Conservation (phyloP, 1,140 invertebrate genomes). For the Drosophila murphyi region DNA sequence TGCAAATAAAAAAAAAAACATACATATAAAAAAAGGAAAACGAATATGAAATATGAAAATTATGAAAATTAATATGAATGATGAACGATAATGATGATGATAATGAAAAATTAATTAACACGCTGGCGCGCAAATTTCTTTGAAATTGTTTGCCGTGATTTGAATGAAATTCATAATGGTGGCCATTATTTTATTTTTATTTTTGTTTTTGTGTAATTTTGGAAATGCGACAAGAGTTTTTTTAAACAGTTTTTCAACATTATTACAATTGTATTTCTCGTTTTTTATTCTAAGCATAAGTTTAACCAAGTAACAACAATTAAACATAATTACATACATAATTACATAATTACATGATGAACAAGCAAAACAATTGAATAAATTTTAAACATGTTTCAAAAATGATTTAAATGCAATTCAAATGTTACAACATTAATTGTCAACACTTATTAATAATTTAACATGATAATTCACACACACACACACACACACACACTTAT, state of each 20-base stretch:
- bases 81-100: background rate
- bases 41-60: background rate
- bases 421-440: slow-evolving; percentile 52
- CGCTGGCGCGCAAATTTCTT: slow-evolving; percentile 67
- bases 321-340: slow-evolving; percentile 31
- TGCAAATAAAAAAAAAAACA: background rate
- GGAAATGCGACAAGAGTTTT: slow-evolving; percentile 69
- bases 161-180: slow-evolving; percentile 84
- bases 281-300: slow-evolving; percentile 74
- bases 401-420: slow-evolving; percentile 29
- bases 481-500: slow-evolving; percentile 27
- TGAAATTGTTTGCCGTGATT: slow-evolving; percentile 84
- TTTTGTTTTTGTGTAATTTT: slow-evolving; percentile 21
- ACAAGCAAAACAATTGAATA: slow-evolving; percentile 43
- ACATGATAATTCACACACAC: slow-evolving; percentile 52
- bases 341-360: slow-evolving; percentile 26
- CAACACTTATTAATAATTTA: slow-evolving; percentile 54
- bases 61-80: no score
- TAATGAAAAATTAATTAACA: slow-evolving; percentile 32
- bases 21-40: slow-evolving; percentile 13
- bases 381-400: slow-evolving; percentile 47
- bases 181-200: slow-evolving; percentile 64
- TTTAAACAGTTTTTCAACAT: slow-evolving; percentile 50
- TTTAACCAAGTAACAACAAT: slow-evolving; percentile 50
- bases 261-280: slow-evolving; percentile 79